Conservation (phyloP, 2,797 vertebrate species). For the Brotula barbata region DNA sequence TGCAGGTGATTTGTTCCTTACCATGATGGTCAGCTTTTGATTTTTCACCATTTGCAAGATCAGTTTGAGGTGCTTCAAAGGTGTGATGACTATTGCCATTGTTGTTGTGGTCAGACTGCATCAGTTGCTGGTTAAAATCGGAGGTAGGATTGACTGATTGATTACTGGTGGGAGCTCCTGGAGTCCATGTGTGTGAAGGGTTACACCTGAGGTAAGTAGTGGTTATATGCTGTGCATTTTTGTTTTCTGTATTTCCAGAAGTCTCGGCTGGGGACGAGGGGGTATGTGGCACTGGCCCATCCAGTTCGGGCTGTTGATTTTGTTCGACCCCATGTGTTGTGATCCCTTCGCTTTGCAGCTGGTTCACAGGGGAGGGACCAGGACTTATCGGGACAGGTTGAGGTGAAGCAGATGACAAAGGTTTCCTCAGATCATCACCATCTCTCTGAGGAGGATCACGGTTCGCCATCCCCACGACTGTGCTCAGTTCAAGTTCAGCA, state of each 20-base stretch:
- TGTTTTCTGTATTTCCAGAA: neutral
- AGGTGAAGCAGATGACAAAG: conserved; percentile 1
- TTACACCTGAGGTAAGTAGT: conserved; percentile 28
- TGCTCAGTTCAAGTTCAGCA: conserved; percentile 80
- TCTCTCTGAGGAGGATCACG: conserved; percentile 33
- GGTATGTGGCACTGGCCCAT: neutral
- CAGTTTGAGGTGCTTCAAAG: too few species aligned
- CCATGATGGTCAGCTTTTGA: neutral
- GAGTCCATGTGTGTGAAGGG: neutral
- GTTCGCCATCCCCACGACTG: conserved; percentile 71
- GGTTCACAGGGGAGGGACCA: conserved; percentile 4
- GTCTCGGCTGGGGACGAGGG: conserved; percentile 1
- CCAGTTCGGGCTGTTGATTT: conserved; percentile 19
- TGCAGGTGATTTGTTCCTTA: neutral
- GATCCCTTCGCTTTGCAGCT: neutral
- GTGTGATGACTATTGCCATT: neutral
- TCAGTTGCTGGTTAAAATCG: conserved; percentile 14
- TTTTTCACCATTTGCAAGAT: neutral
- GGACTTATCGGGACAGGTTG: neutral
- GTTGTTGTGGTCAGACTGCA: conserved; percentile 33
- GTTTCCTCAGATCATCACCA: neutral
- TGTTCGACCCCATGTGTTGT: neutral
- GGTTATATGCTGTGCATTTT: conserved; percentile 9
- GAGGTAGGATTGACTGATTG: conserved; percentile 46
- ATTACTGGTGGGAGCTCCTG: neutral